phyloP scores from a whole-genome alignment of 2,888 invertebrate species.

The Hydropsyche betteni region DNA sequence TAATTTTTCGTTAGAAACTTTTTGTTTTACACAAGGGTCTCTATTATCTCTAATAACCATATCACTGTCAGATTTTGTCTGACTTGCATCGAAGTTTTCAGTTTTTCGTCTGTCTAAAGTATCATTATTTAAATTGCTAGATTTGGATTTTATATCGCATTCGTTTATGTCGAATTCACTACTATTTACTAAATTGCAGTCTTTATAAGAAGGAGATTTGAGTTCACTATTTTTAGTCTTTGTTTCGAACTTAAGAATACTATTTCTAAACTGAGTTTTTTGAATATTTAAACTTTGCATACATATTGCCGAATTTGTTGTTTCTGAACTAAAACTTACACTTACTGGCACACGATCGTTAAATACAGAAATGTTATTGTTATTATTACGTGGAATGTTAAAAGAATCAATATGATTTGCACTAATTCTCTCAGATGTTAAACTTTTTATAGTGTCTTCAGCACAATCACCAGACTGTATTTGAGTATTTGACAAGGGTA shows the following conservation, averaged over 20 bases:
- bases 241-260: conserved; percentile 39
- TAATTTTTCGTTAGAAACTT: conserved; percentile 44
- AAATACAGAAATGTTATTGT: conserved; percentile 43
- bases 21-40: conserved; percentile 50
- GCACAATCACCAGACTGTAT: conserved; percentile 56
- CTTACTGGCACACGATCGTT: conserved; percentile 47
- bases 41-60: conserved; percentile 43
- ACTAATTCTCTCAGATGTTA: conserved; percentile 36
- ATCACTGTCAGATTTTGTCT: conserved; percentile 35
- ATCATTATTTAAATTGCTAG: conserved; percentile 54
- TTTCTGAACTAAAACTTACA: conserved; percentile 44
- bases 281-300: conserved; percentile 32
- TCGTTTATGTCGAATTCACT: conserved; percentile 49
- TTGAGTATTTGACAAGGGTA: conserved; percentile 54
- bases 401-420: conserved; percentile 43
- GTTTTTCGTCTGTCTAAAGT: conserved; percentile 57
- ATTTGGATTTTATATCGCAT: conserved; percentile 53
- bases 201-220: conserved; percentile 43
- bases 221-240: conserved; percentile 46
- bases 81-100: conserved; percentile 44
- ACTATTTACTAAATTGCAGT: conserved; percentile 40
- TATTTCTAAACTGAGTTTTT: conserved; percentile 39
- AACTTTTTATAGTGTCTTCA: conserved; percentile 52
- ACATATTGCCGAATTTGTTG: conserved; percentile 30
- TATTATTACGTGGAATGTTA: conserved; percentile 50